These are phyloP conservation scores for Danaus melanippus DNA, from an alignment of 1,140 invertebrate species.

Conservation along the genomic window DNA sequence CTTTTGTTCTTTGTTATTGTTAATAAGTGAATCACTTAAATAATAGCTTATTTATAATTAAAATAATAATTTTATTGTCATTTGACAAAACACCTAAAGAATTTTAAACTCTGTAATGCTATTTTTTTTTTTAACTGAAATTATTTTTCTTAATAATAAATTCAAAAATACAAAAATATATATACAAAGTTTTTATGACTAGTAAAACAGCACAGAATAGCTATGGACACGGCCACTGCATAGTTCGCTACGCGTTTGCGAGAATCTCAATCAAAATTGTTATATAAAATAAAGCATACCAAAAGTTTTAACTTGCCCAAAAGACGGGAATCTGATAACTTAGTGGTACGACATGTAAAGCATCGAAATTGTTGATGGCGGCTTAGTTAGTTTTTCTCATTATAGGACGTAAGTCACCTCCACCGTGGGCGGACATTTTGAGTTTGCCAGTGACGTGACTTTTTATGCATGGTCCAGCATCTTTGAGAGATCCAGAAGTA, in stretches of 20 bases:
- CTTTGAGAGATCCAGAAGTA: constrained; percentile 35
- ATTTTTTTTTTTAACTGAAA: constrained; percentile 41
- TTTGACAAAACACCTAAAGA: constrained; percentile 39
- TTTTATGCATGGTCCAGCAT: constrained; percentile 46
- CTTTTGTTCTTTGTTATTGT: constrained; percentile 4
- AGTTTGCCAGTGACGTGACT: constrained; percentile 40
- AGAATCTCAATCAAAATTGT: constrained; percentile 41
- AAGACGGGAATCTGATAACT: no score
- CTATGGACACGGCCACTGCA: constrained; percentile 15
- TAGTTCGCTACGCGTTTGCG: constrained; percentile 42
- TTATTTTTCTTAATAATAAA: constrained; percentile 46
- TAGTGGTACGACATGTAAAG: no score
- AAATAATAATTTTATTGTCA: constrained; percentile 36
- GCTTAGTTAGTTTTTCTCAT: constrained; percentile 51
- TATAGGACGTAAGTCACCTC: constrained; percentile 54
- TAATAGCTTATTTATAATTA: constrained; percentile 24
- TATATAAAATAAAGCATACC: constrained; percentile 36
- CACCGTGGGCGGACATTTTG: constrained; percentile 57
- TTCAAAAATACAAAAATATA: constrained; percentile 60
- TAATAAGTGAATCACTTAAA: no score
- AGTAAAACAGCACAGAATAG: constrained; percentile 43
- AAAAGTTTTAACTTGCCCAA: constrained; percentile 7
- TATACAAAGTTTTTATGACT: constrained; percentile 66
- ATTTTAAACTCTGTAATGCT: constrained; percentile 33
- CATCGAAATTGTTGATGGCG: background rate